Evolutionary conservation across 2,113 vertebrate species (phyloP).

Genomic region (Myotis lucifugus): DNA sequence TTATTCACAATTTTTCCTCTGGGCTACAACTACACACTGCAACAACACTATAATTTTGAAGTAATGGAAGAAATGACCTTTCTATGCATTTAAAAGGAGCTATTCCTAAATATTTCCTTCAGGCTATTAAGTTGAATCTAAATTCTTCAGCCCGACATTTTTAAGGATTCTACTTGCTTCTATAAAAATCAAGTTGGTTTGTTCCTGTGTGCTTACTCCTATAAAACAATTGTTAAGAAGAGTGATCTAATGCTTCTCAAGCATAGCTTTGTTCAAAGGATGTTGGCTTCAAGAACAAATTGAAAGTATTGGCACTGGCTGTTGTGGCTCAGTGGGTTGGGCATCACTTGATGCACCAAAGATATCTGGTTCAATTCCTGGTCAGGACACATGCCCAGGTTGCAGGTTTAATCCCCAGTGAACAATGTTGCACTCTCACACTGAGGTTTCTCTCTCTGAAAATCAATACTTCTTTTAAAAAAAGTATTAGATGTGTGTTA

Average conservation of each 20-base stretch:
- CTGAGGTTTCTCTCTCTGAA: too few species aligned
- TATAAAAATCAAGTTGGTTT: neutral
- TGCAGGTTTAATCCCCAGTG: too few species aligned
- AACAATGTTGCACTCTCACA: too few species aligned
- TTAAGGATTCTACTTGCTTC: neutral
- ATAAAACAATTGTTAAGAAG: neutral
- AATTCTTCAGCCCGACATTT: conserved; percentile 46
- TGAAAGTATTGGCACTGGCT: neutral
- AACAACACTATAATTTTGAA: conserved; percentile 27
- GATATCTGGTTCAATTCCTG: too few species aligned
- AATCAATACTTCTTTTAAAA: too few species aligned
- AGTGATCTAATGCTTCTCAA: neutral
- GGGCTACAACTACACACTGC: neutral
- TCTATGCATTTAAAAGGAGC: conserved; percentile 14
- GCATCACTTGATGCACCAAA: too few species aligned
- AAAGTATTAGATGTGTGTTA: neutral
- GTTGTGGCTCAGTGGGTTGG: too few species aligned
- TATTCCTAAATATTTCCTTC: conserved; percentile 10
- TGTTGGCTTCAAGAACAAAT: neutral
- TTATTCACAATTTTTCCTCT: conserved; percentile 18
- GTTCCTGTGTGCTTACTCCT: neutral
- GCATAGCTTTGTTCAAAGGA: neutral
- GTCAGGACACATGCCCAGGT: too few species aligned
- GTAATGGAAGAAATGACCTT: conserved; percentile 53
- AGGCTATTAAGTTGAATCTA: neutral